Evolutionary conservation across 2,797 vertebrate species (phyloP).

Genomic region (Scomberomorus guttatus): DNA sequence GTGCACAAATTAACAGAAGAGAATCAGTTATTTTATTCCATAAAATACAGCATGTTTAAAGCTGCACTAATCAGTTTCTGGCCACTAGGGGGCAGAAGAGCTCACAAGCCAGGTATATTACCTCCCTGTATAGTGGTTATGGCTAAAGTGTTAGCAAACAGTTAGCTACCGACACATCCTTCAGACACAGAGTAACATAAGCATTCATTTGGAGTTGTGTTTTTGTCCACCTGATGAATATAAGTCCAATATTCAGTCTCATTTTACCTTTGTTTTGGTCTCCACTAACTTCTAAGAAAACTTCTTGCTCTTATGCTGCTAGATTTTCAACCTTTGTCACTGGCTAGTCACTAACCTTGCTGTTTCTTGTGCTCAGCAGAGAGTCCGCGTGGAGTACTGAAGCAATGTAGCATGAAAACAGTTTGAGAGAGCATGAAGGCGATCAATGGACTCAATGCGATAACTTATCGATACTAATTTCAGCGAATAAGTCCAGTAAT

Average conservation of each 20-base stretch:
- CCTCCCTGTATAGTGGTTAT: not conserved
- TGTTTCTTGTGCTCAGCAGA: not conserved
- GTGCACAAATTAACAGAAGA: not conserved
- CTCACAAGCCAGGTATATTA: not conserved
- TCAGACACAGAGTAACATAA: not conserved
- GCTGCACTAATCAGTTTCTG: not conserved
- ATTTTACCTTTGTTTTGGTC: not conserved
- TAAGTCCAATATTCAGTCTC: not conserved
- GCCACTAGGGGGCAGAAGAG: not conserved
- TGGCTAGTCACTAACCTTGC: not conserved
- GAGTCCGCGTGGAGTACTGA: not conserved
- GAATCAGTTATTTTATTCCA: not conserved
- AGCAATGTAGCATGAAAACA: not conserved
- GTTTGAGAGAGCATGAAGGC: not conserved
- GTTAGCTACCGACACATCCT: not conserved
- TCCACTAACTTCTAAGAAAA: not conserved
- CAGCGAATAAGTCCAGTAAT: not conserved
- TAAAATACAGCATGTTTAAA: not conserved
- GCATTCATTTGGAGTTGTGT: not conserved
- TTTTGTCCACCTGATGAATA: not conserved
- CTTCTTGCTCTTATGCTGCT: not conserved
- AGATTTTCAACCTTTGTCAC: not conserved
- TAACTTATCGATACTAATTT: not conserved
- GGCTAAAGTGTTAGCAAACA: not conserved
- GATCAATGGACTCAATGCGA: not conserved